These are phyloP conservation scores for Eulacestoma nigropectus DNA, from an alignment of 2,113 vertebrate species.

Conservation along the genomic window DNA sequence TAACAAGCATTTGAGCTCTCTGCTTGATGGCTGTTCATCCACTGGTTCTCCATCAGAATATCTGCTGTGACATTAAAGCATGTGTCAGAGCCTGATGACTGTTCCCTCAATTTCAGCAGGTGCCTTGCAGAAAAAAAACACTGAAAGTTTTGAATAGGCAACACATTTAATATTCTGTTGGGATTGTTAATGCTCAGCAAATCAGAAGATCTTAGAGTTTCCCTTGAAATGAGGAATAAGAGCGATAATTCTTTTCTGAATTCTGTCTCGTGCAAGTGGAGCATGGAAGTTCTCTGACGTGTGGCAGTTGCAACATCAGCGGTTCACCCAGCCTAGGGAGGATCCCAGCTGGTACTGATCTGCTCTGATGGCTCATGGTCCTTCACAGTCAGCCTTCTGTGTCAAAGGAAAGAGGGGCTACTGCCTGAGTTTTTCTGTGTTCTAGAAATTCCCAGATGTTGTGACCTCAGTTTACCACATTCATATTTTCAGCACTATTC, in stretches of 20 bases:
- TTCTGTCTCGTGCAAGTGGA: neutral
- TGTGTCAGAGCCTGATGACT: neutral
- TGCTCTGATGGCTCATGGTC: neutral
- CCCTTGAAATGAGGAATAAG: neutral
- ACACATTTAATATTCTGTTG: neutral
- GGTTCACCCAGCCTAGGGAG: neutral
- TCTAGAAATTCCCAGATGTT: neutral
- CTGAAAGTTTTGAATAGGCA: neutral
- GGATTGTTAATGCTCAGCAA: neutral
- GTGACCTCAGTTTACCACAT: neutral
- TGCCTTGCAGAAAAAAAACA: neutral
- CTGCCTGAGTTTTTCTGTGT: neutral
- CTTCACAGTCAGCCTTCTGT: neutral
- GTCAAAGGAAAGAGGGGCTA: neutral
- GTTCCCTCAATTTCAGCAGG: neutral
- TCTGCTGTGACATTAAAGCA: neutral
- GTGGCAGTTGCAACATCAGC: neutral
- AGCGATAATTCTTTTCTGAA: neutral
- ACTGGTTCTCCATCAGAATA: neutral
- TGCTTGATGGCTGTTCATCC: neutral
- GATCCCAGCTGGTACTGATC: neutral
- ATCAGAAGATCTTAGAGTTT: neutral
- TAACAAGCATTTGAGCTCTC: neutral
- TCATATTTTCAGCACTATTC: neutral
- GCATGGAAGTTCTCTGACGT: neutral